These are phyloP conservation scores for Vireo griseus DNA, from an alignment of 2,797 vertebrate genomes.

Conservation along the genomic window DNA sequence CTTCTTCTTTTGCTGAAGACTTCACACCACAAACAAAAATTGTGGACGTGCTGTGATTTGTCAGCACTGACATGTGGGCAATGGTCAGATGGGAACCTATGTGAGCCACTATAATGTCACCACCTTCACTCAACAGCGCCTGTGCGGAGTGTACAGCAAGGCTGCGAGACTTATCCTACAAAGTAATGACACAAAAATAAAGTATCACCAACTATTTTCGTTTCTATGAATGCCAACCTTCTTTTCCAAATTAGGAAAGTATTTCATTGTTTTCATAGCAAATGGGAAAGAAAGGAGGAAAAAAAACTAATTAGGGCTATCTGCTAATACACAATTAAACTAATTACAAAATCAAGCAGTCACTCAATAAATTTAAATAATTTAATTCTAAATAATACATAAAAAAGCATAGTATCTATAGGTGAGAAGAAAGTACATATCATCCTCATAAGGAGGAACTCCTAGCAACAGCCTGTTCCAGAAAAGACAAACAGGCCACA, in stretches of 20 bases:
- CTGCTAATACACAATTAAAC: background rate
- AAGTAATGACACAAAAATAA: background rate
- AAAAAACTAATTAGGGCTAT: background rate
- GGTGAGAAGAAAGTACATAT: background rate
- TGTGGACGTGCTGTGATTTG: conserved; percentile 53
- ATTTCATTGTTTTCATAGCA: background rate
- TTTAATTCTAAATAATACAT: background rate
- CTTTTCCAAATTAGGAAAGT: background rate
- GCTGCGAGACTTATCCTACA: conserved; percentile 87
- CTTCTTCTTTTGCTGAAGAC: conserved; percentile 66
- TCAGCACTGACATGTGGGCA: conserved; percentile 81
- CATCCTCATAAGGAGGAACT: background rate
- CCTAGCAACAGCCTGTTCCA: background rate
- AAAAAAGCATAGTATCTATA: background rate
- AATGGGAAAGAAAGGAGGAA: background rate
- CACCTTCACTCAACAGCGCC: conserved; percentile 73
- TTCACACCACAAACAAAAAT: conserved; percentile 81
- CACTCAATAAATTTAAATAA: background rate
- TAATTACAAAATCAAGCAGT: background rate
- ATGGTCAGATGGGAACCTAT: conserved; percentile 80
- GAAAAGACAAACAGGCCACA: background rate
- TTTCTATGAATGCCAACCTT: background rate
- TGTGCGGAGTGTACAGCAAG: conserved; percentile 81
- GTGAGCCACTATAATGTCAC: conserved; percentile 83
- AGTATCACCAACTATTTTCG: background rate